A percentile compares a stretch with the other conserved stretches of the same genome.
These are phyloP conservation scores for Rhinopithecus roxellana DNA, from an alignment of 2,113 vertebrate genomes.

Conservation along the genomic window DNA sequence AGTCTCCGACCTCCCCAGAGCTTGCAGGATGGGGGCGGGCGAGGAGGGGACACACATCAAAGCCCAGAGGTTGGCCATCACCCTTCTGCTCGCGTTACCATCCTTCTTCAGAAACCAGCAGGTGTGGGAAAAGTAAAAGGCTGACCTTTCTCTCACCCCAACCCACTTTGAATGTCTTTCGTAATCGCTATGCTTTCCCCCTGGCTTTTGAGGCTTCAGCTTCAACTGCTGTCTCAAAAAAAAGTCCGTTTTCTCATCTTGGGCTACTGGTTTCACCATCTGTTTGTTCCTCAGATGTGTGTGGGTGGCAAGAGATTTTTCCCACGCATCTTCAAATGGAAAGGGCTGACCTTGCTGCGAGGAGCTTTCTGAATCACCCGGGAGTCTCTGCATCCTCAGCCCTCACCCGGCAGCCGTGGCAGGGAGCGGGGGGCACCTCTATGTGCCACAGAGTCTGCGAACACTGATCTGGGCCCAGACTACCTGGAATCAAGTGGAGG, in stretches of 20 bases:
- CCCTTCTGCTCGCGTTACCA: neutral
- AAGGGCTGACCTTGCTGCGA: neutral
- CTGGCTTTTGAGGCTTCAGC: neutral
- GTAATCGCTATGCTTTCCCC: neutral
- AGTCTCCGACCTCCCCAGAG: neutral
- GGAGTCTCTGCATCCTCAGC: neutral
- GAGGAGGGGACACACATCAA: neutral
- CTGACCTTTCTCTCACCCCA: constrained; percentile 46
- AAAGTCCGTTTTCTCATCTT: neutral
- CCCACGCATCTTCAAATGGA: constrained; percentile 57
- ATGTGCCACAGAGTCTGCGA: accelerated
- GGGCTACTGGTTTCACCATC: neutral
- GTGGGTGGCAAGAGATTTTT: constrained; percentile 58
- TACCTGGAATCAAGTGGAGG: accelerated
- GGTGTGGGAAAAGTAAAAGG: constrained; percentile 28
- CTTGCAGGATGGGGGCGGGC: accelerated
- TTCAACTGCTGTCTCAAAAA: neutral
- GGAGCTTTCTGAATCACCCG: constrained; percentile 25
- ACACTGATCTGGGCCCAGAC: neutral
- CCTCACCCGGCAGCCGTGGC: accelerated
- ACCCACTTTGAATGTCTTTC: neutral
- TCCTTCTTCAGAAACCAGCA: neutral
- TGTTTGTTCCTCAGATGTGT: neutral
- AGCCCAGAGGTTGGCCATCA: neutral
- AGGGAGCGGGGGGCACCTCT: accelerated